phyloP scores from a whole-genome alignment of 2,888 invertebrate species.

The Dioctria rufipes region DNA sequence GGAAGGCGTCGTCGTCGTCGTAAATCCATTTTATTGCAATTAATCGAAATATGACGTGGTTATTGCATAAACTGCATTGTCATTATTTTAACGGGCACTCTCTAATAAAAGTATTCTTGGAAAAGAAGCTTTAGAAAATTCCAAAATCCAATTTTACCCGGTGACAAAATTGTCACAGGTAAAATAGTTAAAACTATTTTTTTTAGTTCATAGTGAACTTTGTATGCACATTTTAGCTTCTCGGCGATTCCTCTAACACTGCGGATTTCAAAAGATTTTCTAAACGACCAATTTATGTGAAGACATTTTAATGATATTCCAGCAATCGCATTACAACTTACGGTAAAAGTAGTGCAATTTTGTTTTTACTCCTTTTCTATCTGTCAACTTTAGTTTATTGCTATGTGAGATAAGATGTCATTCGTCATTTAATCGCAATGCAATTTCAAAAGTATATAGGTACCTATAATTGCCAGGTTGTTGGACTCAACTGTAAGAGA shows the following conservation, averaged over 20 bases:
- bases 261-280: neutral
- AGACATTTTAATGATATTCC: constrained; percentile 29
- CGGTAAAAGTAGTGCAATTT: constrained; percentile 24
- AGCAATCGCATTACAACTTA: constrained; percentile 22
- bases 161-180: constrained; percentile 21
- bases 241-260: too few relatives aligned
- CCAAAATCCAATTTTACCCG: constrained; percentile 21
- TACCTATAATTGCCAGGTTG: too few relatives aligned
- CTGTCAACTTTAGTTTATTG: neutral
- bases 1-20: neutral
- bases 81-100: neutral
- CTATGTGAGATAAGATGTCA: too few relatives aligned
- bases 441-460: too few relatives aligned
- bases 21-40: constrained; percentile 30
- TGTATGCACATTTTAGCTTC: too few relatives aligned
- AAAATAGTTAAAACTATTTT: neutral
- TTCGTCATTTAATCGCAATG: too few relatives aligned
- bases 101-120: neutral
- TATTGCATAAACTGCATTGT: neutral
- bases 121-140: constrained; percentile 20
- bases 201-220: too few relatives aligned
- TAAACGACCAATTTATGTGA: constrained; percentile 25
- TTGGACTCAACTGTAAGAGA: too few relatives aligned
- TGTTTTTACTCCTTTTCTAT: neutral
- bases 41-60: neutral